phyloP scores from a whole-genome alignment of 2,113 vertebrate genomes.

The Caloenas nicobarica region DNA sequence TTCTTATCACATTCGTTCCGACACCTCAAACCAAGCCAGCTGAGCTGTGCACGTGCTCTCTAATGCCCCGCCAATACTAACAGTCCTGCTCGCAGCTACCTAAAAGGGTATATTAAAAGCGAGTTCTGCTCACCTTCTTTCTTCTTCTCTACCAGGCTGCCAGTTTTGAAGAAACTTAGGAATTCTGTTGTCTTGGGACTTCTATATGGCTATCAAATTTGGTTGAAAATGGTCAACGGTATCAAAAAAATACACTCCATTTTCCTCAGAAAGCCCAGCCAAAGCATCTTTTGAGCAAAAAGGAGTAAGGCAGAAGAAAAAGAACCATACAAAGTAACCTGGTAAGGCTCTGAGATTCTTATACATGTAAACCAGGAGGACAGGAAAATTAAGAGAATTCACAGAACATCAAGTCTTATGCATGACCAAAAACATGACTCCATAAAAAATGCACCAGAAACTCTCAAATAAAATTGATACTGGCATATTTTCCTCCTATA shows the following conservation, averaged over 20 bases:
- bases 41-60: rapidly evolving
- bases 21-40: neutral
- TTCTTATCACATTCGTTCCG: neutral
- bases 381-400: neutral
- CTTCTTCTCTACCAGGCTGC: neutral
- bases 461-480: neutral
- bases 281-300: neutral
- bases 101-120: neutral
- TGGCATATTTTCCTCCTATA: neutral
- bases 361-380: rapidly evolving
- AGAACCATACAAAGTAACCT: neutral
- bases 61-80: neutral
- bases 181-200: neutral
- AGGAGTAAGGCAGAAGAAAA: neutral
- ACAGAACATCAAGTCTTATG: neutral
- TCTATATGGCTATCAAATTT: neutral
- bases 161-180: neutral
- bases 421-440: neutral
- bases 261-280: neutral
- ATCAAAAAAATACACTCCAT: neutral
- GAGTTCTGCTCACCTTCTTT: neutral
- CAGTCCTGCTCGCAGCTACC: neutral
- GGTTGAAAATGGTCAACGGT: neutral
- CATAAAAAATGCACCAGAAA: neutral
- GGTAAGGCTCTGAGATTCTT: neutral